Base-by-base conservation (phyloP, 2,888 invertebrate genomes). In the Chloroclystis v-ata region DNA sequence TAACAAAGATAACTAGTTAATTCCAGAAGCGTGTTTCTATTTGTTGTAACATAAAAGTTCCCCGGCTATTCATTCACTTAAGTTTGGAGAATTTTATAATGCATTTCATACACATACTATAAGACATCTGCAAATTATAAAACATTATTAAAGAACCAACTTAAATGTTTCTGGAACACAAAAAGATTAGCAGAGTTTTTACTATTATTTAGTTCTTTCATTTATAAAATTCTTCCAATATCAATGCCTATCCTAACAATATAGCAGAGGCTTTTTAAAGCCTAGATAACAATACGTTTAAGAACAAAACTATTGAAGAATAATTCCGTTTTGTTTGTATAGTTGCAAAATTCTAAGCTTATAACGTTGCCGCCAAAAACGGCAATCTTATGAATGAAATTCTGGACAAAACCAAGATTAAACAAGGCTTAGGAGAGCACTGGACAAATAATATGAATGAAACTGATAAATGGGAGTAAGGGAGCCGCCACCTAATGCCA, bases 361-460 rank as follows among this genome's bases (percentile, higher is more conserved):
- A 35, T 14, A 28, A 33, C 25, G 42, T 38, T 42, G 46, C 53
- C 51, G 47, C 52, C 56, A 53, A 61, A 54, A 63, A 56, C 45
- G 49, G 46, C 49, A 56, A 48, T 55, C 59, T 56, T 50, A 59
- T 72, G 63, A 75, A 75, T 73, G 69, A 69, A 65, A 37, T 41
- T 49, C 56, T 56, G 61, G 51, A 69, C 69, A 71, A 67, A 59
- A 49, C 54, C 20, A 51, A 61, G 69, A 70, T 71, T 61, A 53
- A 47, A 46, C 42, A 41, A 25, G 43, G 40, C 37, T 50, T 50
- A 53, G 47, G 42, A 43, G 49, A 41, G 49, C 61, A 55, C 61
- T 60, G 61, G 58, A 57, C 60, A 62, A 65, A 64, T n/a, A n/a
- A n/a, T 63, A 69, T 70, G 66, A 77, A 75, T 72, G 69, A 33